Conservation (phyloP, 2,113 vertebrate species). For the Gallinago jamesoni region DNA sequence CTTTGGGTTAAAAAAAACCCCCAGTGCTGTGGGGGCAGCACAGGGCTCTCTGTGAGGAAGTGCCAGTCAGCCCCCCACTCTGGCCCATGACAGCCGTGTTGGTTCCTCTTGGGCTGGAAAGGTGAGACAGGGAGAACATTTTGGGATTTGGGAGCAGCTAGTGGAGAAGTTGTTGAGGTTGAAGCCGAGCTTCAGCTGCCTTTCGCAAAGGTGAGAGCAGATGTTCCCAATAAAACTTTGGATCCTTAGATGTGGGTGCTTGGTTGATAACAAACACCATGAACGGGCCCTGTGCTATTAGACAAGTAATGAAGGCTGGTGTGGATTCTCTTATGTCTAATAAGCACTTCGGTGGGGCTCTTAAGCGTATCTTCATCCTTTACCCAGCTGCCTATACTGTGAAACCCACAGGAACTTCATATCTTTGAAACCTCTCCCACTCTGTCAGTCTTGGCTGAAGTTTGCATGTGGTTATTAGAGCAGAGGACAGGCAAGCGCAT, state of each 20-base stretch:
- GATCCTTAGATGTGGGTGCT: slow-evolving; percentile 17
- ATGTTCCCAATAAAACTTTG: neutral
- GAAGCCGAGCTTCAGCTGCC: neutral
- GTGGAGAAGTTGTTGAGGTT: neutral
- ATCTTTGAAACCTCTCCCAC: slow-evolving; percentile 32
- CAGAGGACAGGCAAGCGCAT: slow-evolving; percentile 27
- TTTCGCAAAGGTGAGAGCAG: neutral
- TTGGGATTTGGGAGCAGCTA: neutral
- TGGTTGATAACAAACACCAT: slow-evolving; percentile 2
- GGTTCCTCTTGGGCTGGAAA: neutral
- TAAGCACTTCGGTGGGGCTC: neutral
- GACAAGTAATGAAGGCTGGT: neutral
- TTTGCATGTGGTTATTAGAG: slow-evolving; percentile 4
- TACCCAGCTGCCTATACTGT: neutral
- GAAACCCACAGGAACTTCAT: neutral
- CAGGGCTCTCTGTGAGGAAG: neutral
- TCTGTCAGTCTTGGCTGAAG: slow-evolving; percentile 29
- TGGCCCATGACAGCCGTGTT: accelerated
- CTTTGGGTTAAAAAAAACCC: neutral
- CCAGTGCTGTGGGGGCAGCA: neutral
- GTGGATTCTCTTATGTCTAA: neutral
- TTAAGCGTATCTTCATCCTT: neutral
- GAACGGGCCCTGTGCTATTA: neutral
- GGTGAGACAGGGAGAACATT: neutral
- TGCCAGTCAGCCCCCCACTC: neutral